Conservation (phyloP, 2,888 invertebrate genomes). For the Drosophila parthenogenetica region DNA sequence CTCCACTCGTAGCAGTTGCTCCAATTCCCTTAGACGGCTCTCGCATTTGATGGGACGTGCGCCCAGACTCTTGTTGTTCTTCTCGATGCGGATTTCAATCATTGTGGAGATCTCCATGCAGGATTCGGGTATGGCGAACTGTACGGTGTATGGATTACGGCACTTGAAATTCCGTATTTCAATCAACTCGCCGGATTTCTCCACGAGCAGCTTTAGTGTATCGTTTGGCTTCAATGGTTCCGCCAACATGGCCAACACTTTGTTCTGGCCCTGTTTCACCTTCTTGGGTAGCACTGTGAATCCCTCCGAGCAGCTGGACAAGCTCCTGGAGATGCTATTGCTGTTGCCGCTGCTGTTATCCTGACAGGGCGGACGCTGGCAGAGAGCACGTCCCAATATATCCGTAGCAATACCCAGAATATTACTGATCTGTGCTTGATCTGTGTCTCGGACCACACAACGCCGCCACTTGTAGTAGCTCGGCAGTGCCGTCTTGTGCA, state of each 20-base stretch:
- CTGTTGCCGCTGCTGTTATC: conserved; percentile 87
- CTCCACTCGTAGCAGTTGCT: conserved; percentile 91
- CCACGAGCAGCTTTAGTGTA: conserved; percentile 91
- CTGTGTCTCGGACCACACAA: conserved; percentile 92
- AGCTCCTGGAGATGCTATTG: conserved; percentile 77
- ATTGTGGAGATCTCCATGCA: conserved; percentile 93
- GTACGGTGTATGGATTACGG: conserved; percentile 93
- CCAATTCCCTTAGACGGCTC: conserved; percentile 92
- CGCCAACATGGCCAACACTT: conserved; percentile 91
- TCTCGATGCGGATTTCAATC: conserved; percentile 92
- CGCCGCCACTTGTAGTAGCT: conserved; percentile 92
- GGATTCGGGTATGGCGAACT: conserved; percentile 93
- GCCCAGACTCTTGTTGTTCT: conserved; percentile 92
- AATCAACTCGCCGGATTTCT: conserved; percentile 92
- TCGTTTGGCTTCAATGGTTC: conserved; percentile 92
- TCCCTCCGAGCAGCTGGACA: conserved; percentile 83
- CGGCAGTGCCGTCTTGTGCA: conserved; percentile 89
- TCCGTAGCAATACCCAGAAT: conserved; percentile 93
- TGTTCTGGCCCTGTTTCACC: conserved; percentile 89
- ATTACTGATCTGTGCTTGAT: conserved; percentile 93
- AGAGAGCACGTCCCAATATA: conserved; percentile 88
- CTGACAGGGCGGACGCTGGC: conserved; percentile 87
- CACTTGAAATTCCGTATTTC: conserved; percentile 91
- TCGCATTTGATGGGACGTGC: conserved; percentile 95
- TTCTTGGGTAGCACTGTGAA: conserved; percentile 85